Base-by-base conservation (phyloP, 2,113 vertebrate genomes). In the Carollia perspicillata region DNA sequence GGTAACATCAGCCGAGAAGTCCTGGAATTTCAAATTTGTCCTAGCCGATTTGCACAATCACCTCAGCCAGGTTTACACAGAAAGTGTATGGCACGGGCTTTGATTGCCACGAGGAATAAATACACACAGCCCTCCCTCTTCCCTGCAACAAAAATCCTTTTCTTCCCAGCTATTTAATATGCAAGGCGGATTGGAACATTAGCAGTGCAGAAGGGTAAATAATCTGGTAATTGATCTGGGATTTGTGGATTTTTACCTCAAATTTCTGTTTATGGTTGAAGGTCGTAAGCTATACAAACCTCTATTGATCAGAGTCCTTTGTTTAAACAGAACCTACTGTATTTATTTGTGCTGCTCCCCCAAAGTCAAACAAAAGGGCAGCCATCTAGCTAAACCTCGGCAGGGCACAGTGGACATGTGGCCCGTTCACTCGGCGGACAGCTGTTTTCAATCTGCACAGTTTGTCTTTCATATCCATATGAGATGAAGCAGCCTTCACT, bases 371-470 rank as follows among this genome's bases (percentile, higher is more conserved):
- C 98, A 98, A 98, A 98, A 98, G 97, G 98, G 98, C 97, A 98
- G 93, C 93, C 92, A 98, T 97, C 90, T 93, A 98, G 98, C 98
- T 97, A 97, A 98, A 97, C 98, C 97, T 95, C 98, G 94, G 97
- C 98, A 77, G 98, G 98, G 98, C 98, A 98, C 96, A 79, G 90
- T 93, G 98, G 98, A 96, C 98, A 97, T 98, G 98, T 98, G 98
- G 97, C 97, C 98, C 98, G 97, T 97, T 98, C 97, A 94, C 97
- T 98, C 75, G 65, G 95, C 90, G 95, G 98, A 98, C 99, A 99
- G 99, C 99, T 99, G 99, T 99, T 99, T 99, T 97, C 97, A 98
- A 98, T 99, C 98, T 99, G 98, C 98, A 97, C 98, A 98, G 98
- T 98, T 98, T 98, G 98, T 98, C 98, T 99, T 98, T 98, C 98